These are phyloP conservation scores for Caenorhabditis becei DNA, from an alignment of 2,888 invertebrate genomes.

Conservation along the genomic window DNA sequence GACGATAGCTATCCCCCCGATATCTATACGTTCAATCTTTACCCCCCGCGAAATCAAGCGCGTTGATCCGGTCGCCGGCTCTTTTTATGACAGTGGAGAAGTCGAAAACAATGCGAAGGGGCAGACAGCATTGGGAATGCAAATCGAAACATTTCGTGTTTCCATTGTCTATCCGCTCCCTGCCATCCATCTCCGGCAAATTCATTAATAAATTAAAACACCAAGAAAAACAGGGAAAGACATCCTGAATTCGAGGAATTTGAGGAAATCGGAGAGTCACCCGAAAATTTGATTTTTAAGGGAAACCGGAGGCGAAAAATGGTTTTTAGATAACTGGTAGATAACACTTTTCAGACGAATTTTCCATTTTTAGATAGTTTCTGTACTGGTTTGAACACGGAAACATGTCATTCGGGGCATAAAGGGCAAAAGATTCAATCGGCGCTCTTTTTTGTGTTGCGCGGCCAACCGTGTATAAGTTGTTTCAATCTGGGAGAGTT, in stretches of 20 bases:
- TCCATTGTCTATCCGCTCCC: background rate
- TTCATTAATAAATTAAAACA: slow-evolving; percentile 15
- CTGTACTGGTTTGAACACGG: too few relatives aligned
- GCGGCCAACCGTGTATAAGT: background rate
- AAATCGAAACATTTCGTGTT: background rate
- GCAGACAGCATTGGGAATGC: slow-evolving; percentile 1
- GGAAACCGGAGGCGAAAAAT: background rate
- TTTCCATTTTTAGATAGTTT: background rate
- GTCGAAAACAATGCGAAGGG: background rate
- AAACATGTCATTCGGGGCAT: too few relatives aligned
- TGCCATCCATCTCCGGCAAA: background rate
- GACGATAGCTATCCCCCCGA: background rate
- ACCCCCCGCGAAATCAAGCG: too few relatives aligned
- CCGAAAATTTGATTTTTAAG: slow-evolving; percentile 2
- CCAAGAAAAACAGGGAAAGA: background rate
- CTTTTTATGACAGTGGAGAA: background rate
- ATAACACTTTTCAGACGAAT: background rate
- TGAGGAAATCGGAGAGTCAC: background rate
- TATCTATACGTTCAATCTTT: too few relatives aligned
- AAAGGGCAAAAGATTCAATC: too few relatives aligned
- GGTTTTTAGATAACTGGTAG: too few relatives aligned
- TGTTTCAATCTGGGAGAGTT: background rate
- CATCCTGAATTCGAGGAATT: background rate
- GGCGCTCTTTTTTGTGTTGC: background rate
- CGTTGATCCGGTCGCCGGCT: background rate